These are phyloP conservation scores for Gallinago stenura DNA, from an alignment of 2,797 vertebrate species.

Conservation along the genomic window DNA sequence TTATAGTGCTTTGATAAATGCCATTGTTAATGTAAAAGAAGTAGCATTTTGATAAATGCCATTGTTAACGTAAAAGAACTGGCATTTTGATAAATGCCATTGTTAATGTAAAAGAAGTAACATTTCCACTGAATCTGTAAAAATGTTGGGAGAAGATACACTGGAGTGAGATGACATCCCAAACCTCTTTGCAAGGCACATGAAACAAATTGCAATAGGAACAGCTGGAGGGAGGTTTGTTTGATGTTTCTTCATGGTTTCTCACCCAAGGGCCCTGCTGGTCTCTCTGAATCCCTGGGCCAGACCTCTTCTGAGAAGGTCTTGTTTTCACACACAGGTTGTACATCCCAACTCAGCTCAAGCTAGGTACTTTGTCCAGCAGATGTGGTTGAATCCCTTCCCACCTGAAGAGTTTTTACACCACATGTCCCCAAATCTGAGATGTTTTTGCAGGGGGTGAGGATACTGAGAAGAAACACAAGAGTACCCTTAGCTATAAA, in stretches of 20 bases:
- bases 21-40: neutral
- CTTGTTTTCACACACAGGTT: neutral
- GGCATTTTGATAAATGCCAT: conserved; percentile 36
- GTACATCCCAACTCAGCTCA: neutral
- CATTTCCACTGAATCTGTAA: neutral
- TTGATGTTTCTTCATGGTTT: neutral
- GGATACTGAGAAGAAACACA: neutral
- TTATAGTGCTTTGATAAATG: conserved; percentile 52
- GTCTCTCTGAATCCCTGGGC: neutral
- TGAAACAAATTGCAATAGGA: neutral
- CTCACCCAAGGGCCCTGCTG: neutral
- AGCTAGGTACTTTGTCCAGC: neutral
- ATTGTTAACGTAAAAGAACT: neutral
- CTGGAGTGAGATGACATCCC: neutral
- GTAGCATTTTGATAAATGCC: conserved; percentile 39
- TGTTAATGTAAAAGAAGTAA: neutral
- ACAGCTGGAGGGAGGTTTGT: neutral
- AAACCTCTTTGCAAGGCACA: neutral
- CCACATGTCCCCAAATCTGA: neutral
- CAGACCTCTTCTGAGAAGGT: neutral
- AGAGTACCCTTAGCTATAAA: neutral
- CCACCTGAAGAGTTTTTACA: neutral
- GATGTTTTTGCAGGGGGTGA: neutral
- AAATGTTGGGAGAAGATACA: neutral
- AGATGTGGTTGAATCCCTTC: neutral